phyloP scores from a whole-genome alignment of 1,140 invertebrate species.

The Littorina saxatilis region DNA sequence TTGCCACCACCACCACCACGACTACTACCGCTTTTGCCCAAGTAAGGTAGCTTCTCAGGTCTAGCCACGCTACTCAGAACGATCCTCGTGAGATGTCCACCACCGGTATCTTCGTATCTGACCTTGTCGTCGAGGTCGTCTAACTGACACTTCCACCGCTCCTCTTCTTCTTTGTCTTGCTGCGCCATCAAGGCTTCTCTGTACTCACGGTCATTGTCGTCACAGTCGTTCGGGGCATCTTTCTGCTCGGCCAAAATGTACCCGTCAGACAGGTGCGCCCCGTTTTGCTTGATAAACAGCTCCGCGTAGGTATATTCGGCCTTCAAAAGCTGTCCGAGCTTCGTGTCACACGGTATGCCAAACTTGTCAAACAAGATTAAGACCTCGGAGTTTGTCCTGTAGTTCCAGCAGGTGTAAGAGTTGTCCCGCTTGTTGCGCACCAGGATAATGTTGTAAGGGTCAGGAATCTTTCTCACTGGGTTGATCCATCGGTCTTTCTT shows the following conservation, averaged over 20 bases:
- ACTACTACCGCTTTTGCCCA: too few species aligned
- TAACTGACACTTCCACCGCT: constrained; percentile 12
- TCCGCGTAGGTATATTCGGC: constrained; percentile 22
- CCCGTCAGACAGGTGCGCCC: neutral
- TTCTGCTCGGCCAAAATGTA: constrained; percentile 22
- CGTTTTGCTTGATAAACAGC: neutral
- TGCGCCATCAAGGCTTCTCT: neutral
- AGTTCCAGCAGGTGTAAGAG: constrained; percentile 12
- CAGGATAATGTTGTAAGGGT: neutral
- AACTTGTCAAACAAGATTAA: neutral
- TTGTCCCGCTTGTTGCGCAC: constrained; percentile 3
- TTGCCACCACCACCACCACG: constrained; percentile 3
- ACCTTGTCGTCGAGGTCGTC: constrained; percentile 16
- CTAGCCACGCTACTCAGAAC: neutral
- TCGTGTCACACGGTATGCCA: constrained; percentile 5
- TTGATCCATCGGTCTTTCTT: neutral
- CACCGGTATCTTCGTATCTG: neutral
- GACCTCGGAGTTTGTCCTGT: neutral
- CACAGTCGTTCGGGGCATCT: neutral
- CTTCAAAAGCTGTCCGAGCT: constrained; percentile 7
- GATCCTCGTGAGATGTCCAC: neutral
- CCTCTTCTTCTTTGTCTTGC: constrained; percentile 16
- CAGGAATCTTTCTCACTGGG: neutral
- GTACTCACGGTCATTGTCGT: neutral
- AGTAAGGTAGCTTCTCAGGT: neutral